Evolutionary conservation across 1,140 invertebrate species (phyloP).

Genomic region (Diorhabda carinulata): DNA sequence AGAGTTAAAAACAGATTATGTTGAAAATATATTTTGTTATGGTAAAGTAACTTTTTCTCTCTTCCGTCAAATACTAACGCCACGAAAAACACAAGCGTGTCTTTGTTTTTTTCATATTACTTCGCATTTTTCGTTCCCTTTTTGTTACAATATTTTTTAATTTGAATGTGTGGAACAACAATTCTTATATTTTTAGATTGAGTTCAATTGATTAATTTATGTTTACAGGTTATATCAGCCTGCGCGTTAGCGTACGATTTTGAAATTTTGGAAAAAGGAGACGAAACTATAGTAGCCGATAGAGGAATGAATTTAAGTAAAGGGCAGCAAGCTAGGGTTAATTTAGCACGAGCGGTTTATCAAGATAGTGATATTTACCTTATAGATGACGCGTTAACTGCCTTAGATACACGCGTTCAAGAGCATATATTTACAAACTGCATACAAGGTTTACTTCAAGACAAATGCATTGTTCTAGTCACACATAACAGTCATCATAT

Average conservation of each 20-base stretch:
- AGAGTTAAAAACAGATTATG: too few species aligned
- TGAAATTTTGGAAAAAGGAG: conserved; percentile 49
- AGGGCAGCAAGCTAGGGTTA: conserved; percentile 87
- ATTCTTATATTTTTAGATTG: background rate
- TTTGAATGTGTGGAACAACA: too few species aligned
- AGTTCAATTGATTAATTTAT: background rate
- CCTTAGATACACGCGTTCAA: conserved; percentile 78
- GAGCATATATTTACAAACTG: conserved; percentile 74
- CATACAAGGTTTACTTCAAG: conserved; percentile 63
- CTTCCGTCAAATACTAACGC: too few species aligned
- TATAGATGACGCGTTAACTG: conserved; percentile 77
- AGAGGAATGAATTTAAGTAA: conserved; percentile 74
- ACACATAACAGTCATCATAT: conserved; percentile 62
- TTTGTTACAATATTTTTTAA: too few species aligned
- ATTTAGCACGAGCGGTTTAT: conserved; percentile 80
- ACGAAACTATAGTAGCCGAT: conserved; percentile 79
- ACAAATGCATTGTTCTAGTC: conserved; percentile 68
- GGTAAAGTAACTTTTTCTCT: too few species aligned
- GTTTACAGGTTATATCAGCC: conserved; percentile 17
- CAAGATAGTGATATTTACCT: conserved; percentile 73
- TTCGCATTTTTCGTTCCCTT: too few species aligned
- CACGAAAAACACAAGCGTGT: too few species aligned
- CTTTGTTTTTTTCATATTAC: too few species aligned
- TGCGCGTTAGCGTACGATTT: conserved; percentile 29
- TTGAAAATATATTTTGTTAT: too few species aligned